Evolutionary conservation across 2,113 vertebrate genomes (phyloP).

Genomic region (Reinhardtius hippoglossoides): DNA sequence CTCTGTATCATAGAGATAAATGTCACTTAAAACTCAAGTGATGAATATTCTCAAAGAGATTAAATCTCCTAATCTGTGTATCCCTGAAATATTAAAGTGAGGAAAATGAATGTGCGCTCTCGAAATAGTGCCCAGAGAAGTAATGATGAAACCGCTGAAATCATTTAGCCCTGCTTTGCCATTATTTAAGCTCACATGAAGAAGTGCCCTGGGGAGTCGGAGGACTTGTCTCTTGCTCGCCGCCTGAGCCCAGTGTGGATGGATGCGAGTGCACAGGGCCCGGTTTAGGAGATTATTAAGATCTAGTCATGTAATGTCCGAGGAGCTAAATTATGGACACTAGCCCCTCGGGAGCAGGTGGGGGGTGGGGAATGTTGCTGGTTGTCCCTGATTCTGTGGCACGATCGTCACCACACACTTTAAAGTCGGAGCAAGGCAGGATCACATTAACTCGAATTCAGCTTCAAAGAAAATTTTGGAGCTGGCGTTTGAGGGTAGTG

Average conservation of each 20-base stretch:
- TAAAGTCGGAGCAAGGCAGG: constrained; percentile 47
- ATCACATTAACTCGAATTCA: constrained; percentile 64
- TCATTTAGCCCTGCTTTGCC: constrained; percentile 45
- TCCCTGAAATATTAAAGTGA: constrained; percentile 66
- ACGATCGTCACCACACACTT: constrained; percentile 44
- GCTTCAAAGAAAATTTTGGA: constrained; percentile 59
- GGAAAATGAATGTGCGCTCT: constrained; percentile 45
- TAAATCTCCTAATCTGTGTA: constrained; percentile 73
- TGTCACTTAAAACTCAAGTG: constrained; percentile 69
- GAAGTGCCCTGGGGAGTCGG: constrained; percentile 35
- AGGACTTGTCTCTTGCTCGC: constrained; percentile 51
- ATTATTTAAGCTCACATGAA: constrained; percentile 56
- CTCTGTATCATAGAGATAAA: constrained; percentile 54
- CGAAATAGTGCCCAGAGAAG: constrained; percentile 10
- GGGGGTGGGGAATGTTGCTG: background rate
- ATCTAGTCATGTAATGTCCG: constrained; percentile 33
- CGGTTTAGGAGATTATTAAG: constrained; percentile 50
- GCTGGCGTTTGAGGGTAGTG: constrained; percentile 38
- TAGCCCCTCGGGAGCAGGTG: constrained; percentile 26
- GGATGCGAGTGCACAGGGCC: constrained; percentile 12
- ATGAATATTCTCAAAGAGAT: constrained; percentile 65
- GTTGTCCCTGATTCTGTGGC: constrained; percentile 6
- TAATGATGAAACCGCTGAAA: constrained; percentile 43
- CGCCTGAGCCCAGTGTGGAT: constrained; percentile 19
- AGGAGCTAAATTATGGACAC: constrained; percentile 45